Evolutionary conservation across 35 echinoderm and acorn worm genomes (phyloP).

Genomic region (Hemicentrotus pulcherrimus): DNA sequence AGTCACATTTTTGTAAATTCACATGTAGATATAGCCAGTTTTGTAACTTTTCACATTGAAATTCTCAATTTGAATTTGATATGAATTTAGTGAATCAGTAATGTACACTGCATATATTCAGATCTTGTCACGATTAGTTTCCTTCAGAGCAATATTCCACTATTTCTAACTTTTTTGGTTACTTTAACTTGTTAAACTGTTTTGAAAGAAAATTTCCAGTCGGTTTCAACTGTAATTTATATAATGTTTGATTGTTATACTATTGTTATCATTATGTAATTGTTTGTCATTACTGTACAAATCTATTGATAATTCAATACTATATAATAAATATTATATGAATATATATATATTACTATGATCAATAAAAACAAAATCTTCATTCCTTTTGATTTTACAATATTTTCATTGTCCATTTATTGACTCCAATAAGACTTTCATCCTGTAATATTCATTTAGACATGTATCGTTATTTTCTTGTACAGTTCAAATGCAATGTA

Average conservation of each 20-base stretch:
- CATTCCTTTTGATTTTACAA: neutral
- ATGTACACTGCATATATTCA: neutral
- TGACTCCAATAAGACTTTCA: neutral
- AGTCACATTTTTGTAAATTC: constrained; percentile 13
- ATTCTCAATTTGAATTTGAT: constrained; percentile 14
- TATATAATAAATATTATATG: constrained; percentile 11
- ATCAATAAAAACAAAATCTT: constrained; percentile 15
- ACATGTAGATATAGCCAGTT: neutral
- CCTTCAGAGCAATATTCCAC: constrained; percentile 43
- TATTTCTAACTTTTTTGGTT: constrained; percentile 20
- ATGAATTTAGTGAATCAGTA: neutral
- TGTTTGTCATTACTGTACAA: constrained; percentile 17
- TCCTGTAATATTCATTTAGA: neutral
- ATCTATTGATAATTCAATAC: constrained; percentile 35
- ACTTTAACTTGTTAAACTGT: neutral
- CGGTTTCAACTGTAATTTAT: neutral
- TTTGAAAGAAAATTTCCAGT: constrained; percentile 16
- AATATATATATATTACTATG: constrained; percentile 15
- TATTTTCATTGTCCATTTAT: neutral
- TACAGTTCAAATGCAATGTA: too few species aligned
- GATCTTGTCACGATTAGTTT: neutral
- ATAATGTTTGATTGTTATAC: neutral
- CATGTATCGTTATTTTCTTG: too few species aligned
- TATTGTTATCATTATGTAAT: neutral
- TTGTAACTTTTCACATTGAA: constrained; percentile 19